These are phyloP conservation scores for Benitochromis conjunctus DNA, from an alignment of 2,113 vertebrate genomes.

Conservation along the genomic window DNA sequence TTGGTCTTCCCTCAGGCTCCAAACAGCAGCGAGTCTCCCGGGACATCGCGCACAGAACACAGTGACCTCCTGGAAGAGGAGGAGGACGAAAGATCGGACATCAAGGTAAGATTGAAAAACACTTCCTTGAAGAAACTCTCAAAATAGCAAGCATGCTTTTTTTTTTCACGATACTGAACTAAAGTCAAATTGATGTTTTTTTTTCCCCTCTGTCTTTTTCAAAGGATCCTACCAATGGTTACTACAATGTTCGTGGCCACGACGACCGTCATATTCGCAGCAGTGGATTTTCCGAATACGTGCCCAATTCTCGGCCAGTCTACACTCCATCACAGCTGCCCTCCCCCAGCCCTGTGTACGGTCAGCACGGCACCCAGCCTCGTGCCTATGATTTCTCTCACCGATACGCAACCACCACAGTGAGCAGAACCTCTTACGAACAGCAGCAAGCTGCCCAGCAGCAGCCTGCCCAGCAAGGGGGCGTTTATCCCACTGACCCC, in stretches of 20 bases:
- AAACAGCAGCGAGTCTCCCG: slow-evolving; percentile 83
- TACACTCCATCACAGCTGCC: slow-evolving; percentile 76
- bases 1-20: slow-evolving; percentile 74
- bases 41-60: slow-evolving; percentile 81
- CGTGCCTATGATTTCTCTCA: slow-evolving; percentile 81
- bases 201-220: not conserved
- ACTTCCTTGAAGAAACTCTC: not conserved
- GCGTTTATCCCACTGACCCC: slow-evolving; percentile 74
- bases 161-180: not conserved
- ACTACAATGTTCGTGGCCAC: slow-evolving; percentile 88
- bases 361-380: slow-evolving; percentile 71
- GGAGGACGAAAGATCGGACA: slow-evolving; percentile 80
- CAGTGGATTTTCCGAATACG: slow-evolving; percentile 80
- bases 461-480: slow-evolving; percentile 62
- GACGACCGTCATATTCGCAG: slow-evolving; percentile 75
- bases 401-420: slow-evolving; percentile 74
- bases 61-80: slow-evolving; percentile 83
- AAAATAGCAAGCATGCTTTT: not conserved
- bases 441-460: slow-evolving; percentile 71
- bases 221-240: slow-evolving; percentile 89
- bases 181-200: not conserved
- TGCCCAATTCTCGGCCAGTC: slow-evolving; percentile 73
- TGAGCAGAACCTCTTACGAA: slow-evolving; percentile 72
- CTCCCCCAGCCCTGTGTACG: slow-evolving; percentile 72
- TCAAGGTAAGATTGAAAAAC: slow-evolving; percentile 73